A percentile compares a stretch with the other conserved stretches of the same genome.
Evolutionary conservation across 2,797 vertebrate species (phyloP).

Genomic region (Chloroceryle amazona): DNA sequence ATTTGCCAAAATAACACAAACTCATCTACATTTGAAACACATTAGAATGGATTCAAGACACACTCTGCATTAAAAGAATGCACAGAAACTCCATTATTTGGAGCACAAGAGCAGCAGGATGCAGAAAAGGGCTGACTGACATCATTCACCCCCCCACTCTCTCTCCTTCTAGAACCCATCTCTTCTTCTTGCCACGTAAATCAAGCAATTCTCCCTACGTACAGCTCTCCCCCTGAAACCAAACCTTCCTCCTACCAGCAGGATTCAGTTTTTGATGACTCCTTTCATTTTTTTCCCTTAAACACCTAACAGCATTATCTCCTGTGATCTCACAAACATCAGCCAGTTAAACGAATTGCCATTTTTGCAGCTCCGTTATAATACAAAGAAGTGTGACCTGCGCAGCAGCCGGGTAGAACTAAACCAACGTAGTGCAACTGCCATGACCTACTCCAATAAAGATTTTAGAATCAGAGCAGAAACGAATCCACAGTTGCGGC

Average conservation of each 20-base stretch:
- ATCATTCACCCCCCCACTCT: not conserved
- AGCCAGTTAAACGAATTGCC: not conserved
- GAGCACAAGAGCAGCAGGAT: not conserved
- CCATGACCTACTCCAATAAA: not conserved
- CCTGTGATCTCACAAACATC: slow-evolving; percentile 19
- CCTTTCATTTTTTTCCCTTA: not conserved
- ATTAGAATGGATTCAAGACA: not conserved
- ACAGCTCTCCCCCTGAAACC: not conserved
- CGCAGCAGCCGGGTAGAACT: not conserved
- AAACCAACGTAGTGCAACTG: not conserved
- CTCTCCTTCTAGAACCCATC: not conserved
- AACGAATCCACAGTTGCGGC: not conserved
- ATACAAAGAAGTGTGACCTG: not conserved
- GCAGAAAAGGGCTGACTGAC: slow-evolving; percentile 31
- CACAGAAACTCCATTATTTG: not conserved
- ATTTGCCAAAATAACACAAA: not conserved
- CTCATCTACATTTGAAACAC: not conserved
- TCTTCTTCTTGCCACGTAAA: not conserved
- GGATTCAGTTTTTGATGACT: slow-evolving; percentile 17
- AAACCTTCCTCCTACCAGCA: slow-evolving; percentile 29
- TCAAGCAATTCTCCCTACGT: not conserved
- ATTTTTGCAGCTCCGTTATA: not conserved
- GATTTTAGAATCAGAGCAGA: not conserved
- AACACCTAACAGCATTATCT: slow-evolving; percentile 35
- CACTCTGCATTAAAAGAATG: not conserved